Evolutionary conservation across 2,888 invertebrate genomes (phyloP).

Genomic region (Coecobrya sp.): DNA sequence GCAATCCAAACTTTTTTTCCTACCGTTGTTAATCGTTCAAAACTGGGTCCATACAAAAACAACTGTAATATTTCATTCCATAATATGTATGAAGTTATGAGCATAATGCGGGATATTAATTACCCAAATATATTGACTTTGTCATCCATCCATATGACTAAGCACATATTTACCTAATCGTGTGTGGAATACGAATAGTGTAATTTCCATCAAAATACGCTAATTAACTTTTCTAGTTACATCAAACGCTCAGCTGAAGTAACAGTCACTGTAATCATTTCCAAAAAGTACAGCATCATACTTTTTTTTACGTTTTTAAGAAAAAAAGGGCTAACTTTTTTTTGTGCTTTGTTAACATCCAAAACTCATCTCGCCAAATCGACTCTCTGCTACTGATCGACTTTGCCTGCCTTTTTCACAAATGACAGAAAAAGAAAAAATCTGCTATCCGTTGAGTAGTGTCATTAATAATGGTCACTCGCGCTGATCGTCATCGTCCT

Average conservation of each 20-base stretch:
- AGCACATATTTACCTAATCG: slow-evolving; percentile 2
- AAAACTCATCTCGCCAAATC: background rate
- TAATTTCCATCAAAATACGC: slow-evolving; percentile 25
- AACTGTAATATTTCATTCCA: no score
- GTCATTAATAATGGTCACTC: background rate
- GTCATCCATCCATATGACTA: background rate
- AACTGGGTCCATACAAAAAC: no score
- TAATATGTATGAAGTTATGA: no score
- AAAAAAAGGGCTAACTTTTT: slow-evolving; percentile 1
- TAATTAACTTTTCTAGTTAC: no score
- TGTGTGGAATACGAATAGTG: slow-evolving; percentile 49
- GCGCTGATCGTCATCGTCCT: background rate
- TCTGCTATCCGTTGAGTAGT: background rate
- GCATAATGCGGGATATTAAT: no score
- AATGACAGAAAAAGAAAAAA: no score
- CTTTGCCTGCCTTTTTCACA: background rate
- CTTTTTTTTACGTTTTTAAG: background rate
- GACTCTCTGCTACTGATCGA: background rate
- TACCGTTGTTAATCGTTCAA: no score
- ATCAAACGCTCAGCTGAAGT: no score
- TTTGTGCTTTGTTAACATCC: background rate
- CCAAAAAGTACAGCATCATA: no score
- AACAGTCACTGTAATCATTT: no score
- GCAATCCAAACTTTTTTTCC: no score
- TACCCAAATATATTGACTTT: no score